Evolutionary conservation across 2,797 vertebrate genomes (phyloP), one percentile per base, ranked within the genome.

Genomic region (Cossypha niveicapilla): DNA sequence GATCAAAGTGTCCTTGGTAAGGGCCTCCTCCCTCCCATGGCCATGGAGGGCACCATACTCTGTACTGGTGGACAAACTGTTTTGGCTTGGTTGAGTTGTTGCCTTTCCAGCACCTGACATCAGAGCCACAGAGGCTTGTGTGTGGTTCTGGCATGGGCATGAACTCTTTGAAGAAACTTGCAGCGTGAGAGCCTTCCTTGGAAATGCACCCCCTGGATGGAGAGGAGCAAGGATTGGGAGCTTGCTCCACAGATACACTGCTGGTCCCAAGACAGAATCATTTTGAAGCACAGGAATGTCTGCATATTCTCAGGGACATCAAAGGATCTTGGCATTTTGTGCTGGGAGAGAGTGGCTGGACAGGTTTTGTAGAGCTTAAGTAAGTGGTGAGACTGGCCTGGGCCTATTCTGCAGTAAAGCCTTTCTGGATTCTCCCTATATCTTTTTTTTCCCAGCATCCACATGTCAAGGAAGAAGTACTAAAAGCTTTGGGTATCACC

Each of bases 111-210:
- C 23, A 17, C 15, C 7, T 2, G 0, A 1, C 3, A 2, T 9
- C 0, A 0, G 65, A 88, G 28, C 58, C 2, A 2, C 13, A 19
- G 50, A 54, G 45, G 27, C 30, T 83, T 1, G 0, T 3, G 0
- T 42, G 45, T 28, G 24, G 8, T 66, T 45, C 34, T 44, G 9
- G 48, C 35, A 23, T 17, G 30, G 28, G 4, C 17, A 0, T 19
- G 72, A 77, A 48, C 35, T 28, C 10, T 42, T 35, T 6, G 27
- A 72, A 18, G 13, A 30, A 23, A 27, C 24, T 30, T 56, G 39
- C 10, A 37, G 23, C 6, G 1, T 16, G 13, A 1, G 1, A 53
- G 22, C 51, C 13, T 51, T 37, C 39, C 21, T 47, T 34, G 9
- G 54, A 12, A 16, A 72, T 35, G 41, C 10, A 1, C 27, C 34